These are phyloP conservation scores for Synchiropus splendidus DNA, from an alignment of 2,113 vertebrate genomes.

Conservation along the genomic window DNA sequence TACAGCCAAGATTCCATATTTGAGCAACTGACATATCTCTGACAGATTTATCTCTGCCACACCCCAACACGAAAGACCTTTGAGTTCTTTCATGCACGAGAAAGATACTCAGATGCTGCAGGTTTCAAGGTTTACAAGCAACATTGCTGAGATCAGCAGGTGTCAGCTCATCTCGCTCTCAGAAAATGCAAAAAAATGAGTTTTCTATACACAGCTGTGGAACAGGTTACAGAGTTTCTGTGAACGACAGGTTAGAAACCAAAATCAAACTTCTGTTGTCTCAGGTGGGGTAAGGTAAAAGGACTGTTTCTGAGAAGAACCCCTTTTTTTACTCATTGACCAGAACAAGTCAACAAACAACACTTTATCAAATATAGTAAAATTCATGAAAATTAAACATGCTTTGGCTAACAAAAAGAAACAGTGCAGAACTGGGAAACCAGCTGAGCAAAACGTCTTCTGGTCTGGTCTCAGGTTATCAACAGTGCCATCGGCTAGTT, in stretches of 20 bases:
- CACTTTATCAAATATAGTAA: too few species aligned
- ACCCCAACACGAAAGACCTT: constrained; percentile 21
- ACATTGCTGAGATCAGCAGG: constrained; percentile 14
- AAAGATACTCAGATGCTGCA: constrained; percentile 17
- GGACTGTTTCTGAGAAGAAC: too few species aligned
- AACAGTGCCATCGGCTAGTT: constrained; percentile 1
- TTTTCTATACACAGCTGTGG: constrained; percentile 5
- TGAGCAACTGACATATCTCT: constrained; percentile 33
- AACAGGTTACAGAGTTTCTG: too few species aligned
- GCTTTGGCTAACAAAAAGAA: too few species aligned
- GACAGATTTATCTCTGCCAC: constrained; percentile 41
- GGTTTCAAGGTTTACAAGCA: constrained; percentile 26
- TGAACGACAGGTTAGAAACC: too few species aligned
- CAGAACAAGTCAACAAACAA: too few species aligned
- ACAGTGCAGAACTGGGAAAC: too few species aligned
- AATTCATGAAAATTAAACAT: too few species aligned
- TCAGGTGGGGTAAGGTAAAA: too few species aligned
- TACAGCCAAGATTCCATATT: constrained; percentile 14
- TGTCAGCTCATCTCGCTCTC: constrained; percentile 6
- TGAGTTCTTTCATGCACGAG: constrained; percentile 10
- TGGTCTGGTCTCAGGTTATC: neutral
- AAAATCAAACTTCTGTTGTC: too few species aligned
- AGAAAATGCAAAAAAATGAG: constrained; percentile 5
- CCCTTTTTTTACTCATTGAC: too few species aligned
- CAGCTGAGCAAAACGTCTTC: constrained; percentile 1